These are phyloP conservation scores for Phrynocephalus forsythii DNA, from an alignment of 2,797 vertebrate species.

Conservation along the genomic window DNA sequence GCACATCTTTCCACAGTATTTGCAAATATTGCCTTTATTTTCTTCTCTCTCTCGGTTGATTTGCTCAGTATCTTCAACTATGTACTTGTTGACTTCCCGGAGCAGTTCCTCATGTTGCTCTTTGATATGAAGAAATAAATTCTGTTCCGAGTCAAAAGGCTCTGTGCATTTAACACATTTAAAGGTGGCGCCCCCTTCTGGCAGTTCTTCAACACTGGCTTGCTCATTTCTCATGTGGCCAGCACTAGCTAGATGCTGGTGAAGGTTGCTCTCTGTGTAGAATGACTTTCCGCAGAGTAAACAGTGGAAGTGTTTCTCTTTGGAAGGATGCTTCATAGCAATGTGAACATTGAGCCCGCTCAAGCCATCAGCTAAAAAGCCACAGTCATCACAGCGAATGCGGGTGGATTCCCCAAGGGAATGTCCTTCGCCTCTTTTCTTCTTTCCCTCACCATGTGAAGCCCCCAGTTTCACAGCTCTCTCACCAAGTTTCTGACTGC, in stretches of 20 bases:
- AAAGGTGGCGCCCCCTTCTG: slow-evolving; percentile 93
- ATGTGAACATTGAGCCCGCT: slow-evolving; percentile 98
- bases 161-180: slow-evolving; percentile 97
- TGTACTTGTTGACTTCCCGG: slow-evolving; percentile 96
- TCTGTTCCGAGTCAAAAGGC: slow-evolving; percentile 93
- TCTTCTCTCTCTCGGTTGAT: slow-evolving; percentile 97
- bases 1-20: slow-evolving; percentile 96
- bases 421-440: slow-evolving; percentile 76
- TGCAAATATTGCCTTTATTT: slow-evolving; percentile 96
- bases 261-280: slow-evolving; percentile 96
- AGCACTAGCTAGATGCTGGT: slow-evolving; percentile 94
- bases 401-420: slow-evolving; percentile 74
- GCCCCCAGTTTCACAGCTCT: slow-evolving; percentile 62
- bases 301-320: slow-evolving; percentile 97
- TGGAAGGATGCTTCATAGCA: slow-evolving; percentile 97
- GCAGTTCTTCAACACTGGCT: slow-evolving; percentile 93
- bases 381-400: slow-evolving; percentile 95
- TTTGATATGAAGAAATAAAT: slow-evolving; percentile 95
- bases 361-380: slow-evolving; percentile 95
- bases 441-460: slow-evolving; percentile 66
- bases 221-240: slow-evolving; percentile 94
- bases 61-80: slow-evolving; percentile 96
- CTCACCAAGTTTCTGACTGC: slow-evolving; percentile 54
- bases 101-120: slow-evolving; percentile 97
- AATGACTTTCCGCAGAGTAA: slow-evolving; percentile 97